phyloP scores from a whole-genome alignment of 2,113 vertebrate genomes.

The Colius striatus region DNA sequence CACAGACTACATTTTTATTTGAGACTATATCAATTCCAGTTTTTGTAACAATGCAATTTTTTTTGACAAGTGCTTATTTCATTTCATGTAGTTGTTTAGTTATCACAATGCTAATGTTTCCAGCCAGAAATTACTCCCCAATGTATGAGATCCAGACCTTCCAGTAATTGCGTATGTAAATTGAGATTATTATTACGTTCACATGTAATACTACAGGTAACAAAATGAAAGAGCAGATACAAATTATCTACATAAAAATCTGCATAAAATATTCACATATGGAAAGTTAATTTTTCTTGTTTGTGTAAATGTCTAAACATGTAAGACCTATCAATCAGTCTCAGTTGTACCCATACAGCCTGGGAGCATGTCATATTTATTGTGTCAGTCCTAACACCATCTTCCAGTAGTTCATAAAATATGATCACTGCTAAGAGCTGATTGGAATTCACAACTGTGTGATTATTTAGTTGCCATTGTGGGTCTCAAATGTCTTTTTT shows the following conservation, averaged over 20 bases:
- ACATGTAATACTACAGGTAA: constrained; percentile 36
- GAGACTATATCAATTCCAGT: background rate
- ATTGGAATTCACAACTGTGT: background rate
- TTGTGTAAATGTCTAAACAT: constrained; percentile 11
- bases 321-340: constrained; percentile 22
- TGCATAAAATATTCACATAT: constrained; percentile 46
- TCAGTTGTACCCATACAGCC: background rate
- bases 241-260: constrained; percentile 41
- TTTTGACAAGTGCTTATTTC: constrained; percentile 52
- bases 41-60: constrained; percentile 28
- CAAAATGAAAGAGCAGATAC: constrained; percentile 49
- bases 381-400: background rate
- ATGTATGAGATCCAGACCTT: constrained; percentile 33
- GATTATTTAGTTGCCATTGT: background rate
- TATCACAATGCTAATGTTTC: constrained; percentile 30
- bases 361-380: background rate
- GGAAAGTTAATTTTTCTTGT: constrained; percentile 24
- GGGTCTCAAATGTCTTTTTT: background rate
- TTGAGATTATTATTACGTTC: constrained; percentile 42
- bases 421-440: background rate
- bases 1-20: background rate
- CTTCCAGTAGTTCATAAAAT: constrained; percentile 18
- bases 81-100: constrained; percentile 45
- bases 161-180: constrained; percentile 62
- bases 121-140: constrained; percentile 30